Evolutionary conservation across 2,797 vertebrate species (phyloP).

Genomic region (Lemur catta): DNA sequence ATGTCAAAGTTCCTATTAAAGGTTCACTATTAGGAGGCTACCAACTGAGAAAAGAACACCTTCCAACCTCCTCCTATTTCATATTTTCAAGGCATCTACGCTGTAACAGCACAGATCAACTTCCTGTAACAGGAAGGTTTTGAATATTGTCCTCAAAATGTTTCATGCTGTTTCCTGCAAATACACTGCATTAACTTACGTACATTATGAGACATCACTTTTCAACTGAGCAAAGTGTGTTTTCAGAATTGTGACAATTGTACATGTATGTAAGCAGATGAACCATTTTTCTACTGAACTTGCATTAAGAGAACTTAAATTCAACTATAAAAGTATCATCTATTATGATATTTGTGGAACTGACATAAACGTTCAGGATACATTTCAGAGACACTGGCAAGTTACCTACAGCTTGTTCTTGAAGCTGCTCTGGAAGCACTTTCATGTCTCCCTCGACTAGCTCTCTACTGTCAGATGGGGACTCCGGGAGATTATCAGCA

Average conservation of each 20-base stretch:
- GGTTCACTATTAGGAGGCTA: neutral
- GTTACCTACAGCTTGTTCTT: slow-evolving; percentile 82
- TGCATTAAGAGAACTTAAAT: neutral
- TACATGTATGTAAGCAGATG: neutral
- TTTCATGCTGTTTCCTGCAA: neutral
- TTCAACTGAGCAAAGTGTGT: neutral
- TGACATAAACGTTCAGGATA: neutral
- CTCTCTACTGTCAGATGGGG: slow-evolving; percentile 83
- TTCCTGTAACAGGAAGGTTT: neutral
- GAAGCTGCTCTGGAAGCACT: slow-evolving; percentile 83
- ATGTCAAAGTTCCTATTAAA: too few species aligned
- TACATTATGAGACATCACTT: neutral
- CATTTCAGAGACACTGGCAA: neutral
- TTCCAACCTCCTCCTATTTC: neutral
- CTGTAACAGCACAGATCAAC: neutral
- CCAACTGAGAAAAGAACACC: neutral
- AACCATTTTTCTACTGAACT: neutral
- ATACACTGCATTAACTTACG: rapidly evolving
- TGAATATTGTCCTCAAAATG: neutral
- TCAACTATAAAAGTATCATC: neutral
- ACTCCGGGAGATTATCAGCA: slow-evolving; percentile 85
- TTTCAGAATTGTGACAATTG: neutral
- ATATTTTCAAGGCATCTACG: neutral
- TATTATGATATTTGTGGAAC: neutral
- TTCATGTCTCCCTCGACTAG: slow-evolving; percentile 82